These are phyloP conservation scores for Zingel zingel DNA, from an alignment of 2,113 vertebrate genomes.

Conservation along the genomic window DNA sequence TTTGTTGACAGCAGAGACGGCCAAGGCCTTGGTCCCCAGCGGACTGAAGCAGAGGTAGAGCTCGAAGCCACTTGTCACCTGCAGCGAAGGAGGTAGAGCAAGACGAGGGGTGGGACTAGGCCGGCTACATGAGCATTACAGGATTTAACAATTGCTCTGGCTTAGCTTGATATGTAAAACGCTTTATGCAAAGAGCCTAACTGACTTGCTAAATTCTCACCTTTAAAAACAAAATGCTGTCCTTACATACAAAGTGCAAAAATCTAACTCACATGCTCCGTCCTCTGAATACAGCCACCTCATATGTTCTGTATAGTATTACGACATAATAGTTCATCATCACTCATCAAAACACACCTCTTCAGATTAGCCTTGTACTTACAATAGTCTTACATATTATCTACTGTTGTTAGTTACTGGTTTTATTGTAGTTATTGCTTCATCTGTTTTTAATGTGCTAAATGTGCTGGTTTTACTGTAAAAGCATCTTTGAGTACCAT, in stretches of 20 bases:
- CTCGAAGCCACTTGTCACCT: slow-evolving; percentile 98
- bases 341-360: too few species aligned
- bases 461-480: too few species aligned
- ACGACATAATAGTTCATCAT: too few species aligned
- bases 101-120: neutral
- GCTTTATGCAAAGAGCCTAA: neutral
- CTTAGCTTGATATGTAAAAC: neutral
- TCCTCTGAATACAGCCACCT: neutral
- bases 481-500: too few species aligned
- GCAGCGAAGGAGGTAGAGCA: neutral
- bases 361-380: too few species aligned
- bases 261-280: too few species aligned
- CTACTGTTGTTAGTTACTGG: too few species aligned
- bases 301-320: too few species aligned
- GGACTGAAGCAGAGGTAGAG: slow-evolving; percentile 98
- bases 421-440: too few species aligned
- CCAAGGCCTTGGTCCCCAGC: slow-evolving; percentile 91
- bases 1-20: slow-evolving; percentile 90
- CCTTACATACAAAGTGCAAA: neutral
- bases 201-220: neutral
- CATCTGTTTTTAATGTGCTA: too few species aligned
- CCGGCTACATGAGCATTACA: neutral
- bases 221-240: neutral
- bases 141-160: neutral
- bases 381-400: too few species aligned